phyloP scores from a whole-genome alignment of 2,797 vertebrate species.

The Champsocephalus esox region DNA sequence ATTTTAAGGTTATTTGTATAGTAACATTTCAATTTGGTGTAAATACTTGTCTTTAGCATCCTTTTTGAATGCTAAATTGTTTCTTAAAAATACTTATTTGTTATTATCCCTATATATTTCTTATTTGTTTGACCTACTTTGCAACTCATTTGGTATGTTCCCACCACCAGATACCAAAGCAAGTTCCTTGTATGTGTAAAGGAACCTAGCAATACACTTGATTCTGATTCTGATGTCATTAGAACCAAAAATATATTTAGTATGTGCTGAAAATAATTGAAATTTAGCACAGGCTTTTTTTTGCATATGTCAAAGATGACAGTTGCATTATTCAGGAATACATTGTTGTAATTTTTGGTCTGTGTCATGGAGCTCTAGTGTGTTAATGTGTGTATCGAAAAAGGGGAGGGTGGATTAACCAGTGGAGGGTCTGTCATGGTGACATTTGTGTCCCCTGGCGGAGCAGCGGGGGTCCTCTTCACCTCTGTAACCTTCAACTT shows the following conservation, averaged over 20 bases:
- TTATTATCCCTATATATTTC: too few species aligned
- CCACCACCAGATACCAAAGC: too few species aligned
- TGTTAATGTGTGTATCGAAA: conserved; percentile 32
- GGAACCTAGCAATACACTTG: too few species aligned
- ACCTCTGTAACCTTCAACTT: conserved; percentile 89
- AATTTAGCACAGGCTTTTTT: background rate
- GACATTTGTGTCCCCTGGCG: conserved; percentile 86
- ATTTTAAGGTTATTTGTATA: too few species aligned
- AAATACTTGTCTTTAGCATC: too few species aligned
- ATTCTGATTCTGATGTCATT: background rate
- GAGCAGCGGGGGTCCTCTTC: conserved; percentile 85
- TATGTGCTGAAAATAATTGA: background rate
- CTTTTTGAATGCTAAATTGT: too few species aligned
- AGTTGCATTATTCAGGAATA: conserved; percentile 23
- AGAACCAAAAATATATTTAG: conserved; percentile 8
- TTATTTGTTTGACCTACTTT: too few species aligned
- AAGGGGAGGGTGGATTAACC: conserved; percentile 74
- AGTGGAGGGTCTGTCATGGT: conserved; percentile 84
- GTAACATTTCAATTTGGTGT: too few species aligned
- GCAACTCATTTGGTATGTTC: too few species aligned
- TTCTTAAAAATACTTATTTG: too few species aligned
- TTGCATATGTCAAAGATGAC: conserved; percentile 18
- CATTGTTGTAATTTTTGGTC: conserved; percentile 25
- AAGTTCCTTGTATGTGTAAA: too few species aligned
- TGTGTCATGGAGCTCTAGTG: conserved; percentile 24